A percentile compares a stretch with the other conserved stretches of the same genome.
These are phyloP conservation scores for Penaeus vannamei DNA, from an alignment of 1,140 invertebrate genomes.

Conservation along the genomic window DNA sequence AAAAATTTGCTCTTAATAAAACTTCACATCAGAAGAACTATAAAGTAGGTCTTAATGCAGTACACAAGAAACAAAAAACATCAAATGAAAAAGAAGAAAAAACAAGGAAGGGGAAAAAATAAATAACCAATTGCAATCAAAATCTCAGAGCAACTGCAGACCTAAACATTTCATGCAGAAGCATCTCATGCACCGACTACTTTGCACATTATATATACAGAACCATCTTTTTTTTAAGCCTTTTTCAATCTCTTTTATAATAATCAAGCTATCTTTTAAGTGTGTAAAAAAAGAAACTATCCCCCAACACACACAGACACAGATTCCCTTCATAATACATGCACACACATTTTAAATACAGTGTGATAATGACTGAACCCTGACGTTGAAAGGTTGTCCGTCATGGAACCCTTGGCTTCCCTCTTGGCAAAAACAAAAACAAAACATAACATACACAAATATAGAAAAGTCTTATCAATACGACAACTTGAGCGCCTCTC, in stretches of 20 bases:
- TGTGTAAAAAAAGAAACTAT: constrained; percentile 46
- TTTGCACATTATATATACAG: constrained; percentile 39
- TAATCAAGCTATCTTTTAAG: background rate
- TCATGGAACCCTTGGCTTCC: background rate
- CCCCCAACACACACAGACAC: constrained; percentile 5
- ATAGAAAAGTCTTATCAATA: constrained; percentile 2
- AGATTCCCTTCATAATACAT: constrained; percentile 38
- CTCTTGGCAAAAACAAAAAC: background rate
- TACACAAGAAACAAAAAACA: too few relatives aligned
- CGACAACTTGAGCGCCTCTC: constrained; percentile 41
- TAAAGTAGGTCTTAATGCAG: too few relatives aligned
- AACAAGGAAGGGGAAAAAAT: background rate
- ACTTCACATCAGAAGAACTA: too few relatives aligned
- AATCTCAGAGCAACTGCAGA: constrained; percentile 33
- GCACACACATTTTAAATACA: constrained; percentile 23
- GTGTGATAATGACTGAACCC: constrained; percentile 38
- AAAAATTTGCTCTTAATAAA: too few relatives aligned
- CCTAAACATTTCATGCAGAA: constrained; percentile 28
- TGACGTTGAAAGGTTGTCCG: background rate
- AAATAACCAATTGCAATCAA: background rate
- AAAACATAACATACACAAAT: too few relatives aligned
- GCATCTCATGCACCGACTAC: constrained; percentile 46
- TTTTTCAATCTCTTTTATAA: background rate
- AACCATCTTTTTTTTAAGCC: background rate
- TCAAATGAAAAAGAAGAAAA: too few relatives aligned